Evolutionary conservation across 2,113 vertebrate genomes (phyloP), one percentile per base, ranked within the genome.

Genomic region (Sorex fumeus): DNA sequence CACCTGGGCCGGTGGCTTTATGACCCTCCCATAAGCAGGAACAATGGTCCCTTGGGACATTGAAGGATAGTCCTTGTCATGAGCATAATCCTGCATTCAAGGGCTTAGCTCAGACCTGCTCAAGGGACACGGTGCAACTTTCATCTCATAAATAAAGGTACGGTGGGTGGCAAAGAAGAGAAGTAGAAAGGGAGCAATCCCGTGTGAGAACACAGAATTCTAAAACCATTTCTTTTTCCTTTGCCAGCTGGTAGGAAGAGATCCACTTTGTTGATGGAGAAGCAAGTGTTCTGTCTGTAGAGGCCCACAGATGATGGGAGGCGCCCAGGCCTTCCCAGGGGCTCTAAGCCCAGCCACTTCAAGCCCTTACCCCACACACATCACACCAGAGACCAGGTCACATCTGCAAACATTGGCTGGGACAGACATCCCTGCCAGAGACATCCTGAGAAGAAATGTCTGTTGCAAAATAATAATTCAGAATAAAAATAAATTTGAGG

Each of bases 401-500:
- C 81, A 76, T 87, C 62, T 84, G 86, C 40, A 40, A 93, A 25
- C 88, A 69, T 72, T 67, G 53, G 95, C 81, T 9, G 28, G 93
- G 91, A 84, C 90, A 76, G 66, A 45, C 30, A 45, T 72, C 92
- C 94, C 45, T n/a, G 3, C 88, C 77, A 43, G 87, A 97, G 93
- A 91, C 94, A 96, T 97, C 98, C 98, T 98, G 97, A 98, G 98
- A 96, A 93, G 80, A 95, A 96, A 95, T 90, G 94, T 98, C 97
- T 96, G 94, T 97, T 88, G 92, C 89, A 95, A 95, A 40, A 40
- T 40, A 95, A 97, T 95, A 97, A 97, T 74, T 27, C 96, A 18
- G 90, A 90, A 88, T 93, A 94, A 88, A 92, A 96, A 93, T 90
- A 93, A 64, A 93, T 27, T 28, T 8, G 7, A 4, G 90, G 77